Evolutionary conservation across 2,888 invertebrate species (phyloP).

Genomic region (Pomacea canaliculata): DNA sequence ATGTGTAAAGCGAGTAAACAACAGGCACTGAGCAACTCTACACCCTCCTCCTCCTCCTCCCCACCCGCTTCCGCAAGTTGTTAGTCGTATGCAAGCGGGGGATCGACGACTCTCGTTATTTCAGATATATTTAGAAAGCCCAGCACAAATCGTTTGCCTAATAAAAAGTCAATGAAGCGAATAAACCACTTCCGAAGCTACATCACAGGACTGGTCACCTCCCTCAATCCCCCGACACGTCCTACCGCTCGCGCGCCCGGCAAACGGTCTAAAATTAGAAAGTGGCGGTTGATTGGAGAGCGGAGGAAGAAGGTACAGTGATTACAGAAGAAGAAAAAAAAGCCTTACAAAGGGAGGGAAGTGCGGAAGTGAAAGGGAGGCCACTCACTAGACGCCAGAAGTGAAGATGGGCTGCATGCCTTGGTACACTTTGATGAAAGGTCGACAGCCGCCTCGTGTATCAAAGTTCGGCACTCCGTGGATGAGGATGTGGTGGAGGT

Average conservation of each 20-base stretch:
- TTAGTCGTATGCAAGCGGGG: too few species aligned
- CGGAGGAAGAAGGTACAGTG: background rate
- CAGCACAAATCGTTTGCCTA: too few species aligned
- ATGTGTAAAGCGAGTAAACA: too few species aligned
- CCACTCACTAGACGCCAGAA: slow-evolving; percentile 80
- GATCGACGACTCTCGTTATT: too few species aligned
- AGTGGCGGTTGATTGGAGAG: background rate
- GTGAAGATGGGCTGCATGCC: slow-evolving; percentile 90
- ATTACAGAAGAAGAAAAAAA: background rate
- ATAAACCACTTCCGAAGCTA: too few species aligned
- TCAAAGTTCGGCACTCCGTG: slow-evolving; percentile 85
- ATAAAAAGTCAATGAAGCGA: too few species aligned
- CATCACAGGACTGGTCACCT: background rate
- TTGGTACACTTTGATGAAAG: slow-evolving; percentile 82
- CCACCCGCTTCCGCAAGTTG: too few species aligned
- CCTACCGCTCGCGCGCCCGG: background rate
- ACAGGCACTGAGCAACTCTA: too few species aligned
- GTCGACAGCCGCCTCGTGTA: slow-evolving; percentile 73
- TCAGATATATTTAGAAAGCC: too few species aligned
- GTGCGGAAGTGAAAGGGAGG: background rate
- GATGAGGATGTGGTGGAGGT: slow-evolving; percentile 87
- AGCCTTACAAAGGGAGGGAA: background rate
- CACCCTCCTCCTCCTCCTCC: too few species aligned
- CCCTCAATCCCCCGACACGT: background rate
- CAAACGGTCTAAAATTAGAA: background rate